Conservation (phyloP, 2,888 invertebrate species). For the Pyrrhosoma nymphula region DNA sequence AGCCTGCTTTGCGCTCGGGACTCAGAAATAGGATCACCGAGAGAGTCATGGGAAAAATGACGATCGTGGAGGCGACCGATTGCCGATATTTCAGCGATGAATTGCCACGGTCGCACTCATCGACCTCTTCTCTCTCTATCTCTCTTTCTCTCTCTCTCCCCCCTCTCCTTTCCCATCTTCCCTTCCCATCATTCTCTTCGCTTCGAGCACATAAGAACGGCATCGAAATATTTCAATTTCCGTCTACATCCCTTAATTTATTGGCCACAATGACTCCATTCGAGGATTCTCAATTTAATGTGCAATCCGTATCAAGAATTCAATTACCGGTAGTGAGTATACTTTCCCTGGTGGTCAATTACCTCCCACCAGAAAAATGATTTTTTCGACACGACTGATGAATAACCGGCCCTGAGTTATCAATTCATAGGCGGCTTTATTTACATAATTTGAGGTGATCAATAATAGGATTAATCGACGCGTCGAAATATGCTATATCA, state of each 20-base stretch:
- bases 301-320: not conserved
- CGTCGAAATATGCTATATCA: no score
- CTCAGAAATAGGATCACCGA: slow-evolving; percentile 11
- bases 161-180: not conserved
- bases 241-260: not conserved
- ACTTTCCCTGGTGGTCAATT: not conserved
- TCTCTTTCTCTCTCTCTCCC: not conserved
- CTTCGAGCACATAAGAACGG: not conserved
- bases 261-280: not conserved
- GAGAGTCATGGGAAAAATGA: not conserved
- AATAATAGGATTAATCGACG: no score
- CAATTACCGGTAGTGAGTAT: not conserved
- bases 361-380: not conserved
- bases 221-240: not conserved
- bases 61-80: not conserved
- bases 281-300: not conserved
- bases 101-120: not conserved
- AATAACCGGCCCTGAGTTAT: no score
- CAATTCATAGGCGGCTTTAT: no score
- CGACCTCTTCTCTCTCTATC: not conserved
- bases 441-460: no score
- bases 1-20: not conserved
- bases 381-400: not conserved
- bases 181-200: not conserved
- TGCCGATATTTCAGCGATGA: slow-evolving; percentile 11